Base-by-base conservation (phyloP, 2,888 invertebrate species). In the Oxytorus armatus region DNA sequence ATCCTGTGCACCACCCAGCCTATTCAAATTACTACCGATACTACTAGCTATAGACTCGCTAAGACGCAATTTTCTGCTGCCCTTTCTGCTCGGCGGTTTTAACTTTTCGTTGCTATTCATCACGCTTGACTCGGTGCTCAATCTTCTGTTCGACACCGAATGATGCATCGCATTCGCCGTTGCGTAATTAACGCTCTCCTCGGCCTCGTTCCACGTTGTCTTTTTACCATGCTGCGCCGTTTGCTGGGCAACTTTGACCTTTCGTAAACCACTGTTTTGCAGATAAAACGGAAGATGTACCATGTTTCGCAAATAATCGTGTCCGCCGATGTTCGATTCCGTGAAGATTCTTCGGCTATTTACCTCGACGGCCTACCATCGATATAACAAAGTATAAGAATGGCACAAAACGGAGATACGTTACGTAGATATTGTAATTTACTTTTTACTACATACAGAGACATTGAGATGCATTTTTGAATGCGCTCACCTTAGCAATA, bases 281-380 rank as follows among this genome's bases (percentile, higher is more conserved):
- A 99, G 93, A 92, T 98, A 99, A 93, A 99, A 99, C 0, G 99
- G 99, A 88, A 99, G 93, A 91, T 99, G 99, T 23, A 99, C 98
- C 94, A 99, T 96, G 92, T 99, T 99, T 82, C 97, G 95, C 61
- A 99, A 93, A 90, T 98, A 98, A 92, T 97, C 97, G 93, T 98
- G 98, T 0, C 98, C 98, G 78, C 98, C 98, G 85, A 99, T 98
- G 91, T 96, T 97, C 82, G 96, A 97, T 92, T 98, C 98, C 36
- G 96, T 96, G 87, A 98, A 96, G 36, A 97, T 94, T 21, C 97
- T 94, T 14, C 97, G 94, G 86, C 97, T 97, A 92, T 97, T 98
- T 77, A 96, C 94, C 93, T 98, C 98, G 61, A 98, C 97, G 11
- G 98, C 97, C 96, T 96, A 90, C 3, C 2, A 10, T 36, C n/a